Base-by-base conservation (phyloP, 2,888 invertebrate genomes). In the Sthenelais limicola region DNA sequence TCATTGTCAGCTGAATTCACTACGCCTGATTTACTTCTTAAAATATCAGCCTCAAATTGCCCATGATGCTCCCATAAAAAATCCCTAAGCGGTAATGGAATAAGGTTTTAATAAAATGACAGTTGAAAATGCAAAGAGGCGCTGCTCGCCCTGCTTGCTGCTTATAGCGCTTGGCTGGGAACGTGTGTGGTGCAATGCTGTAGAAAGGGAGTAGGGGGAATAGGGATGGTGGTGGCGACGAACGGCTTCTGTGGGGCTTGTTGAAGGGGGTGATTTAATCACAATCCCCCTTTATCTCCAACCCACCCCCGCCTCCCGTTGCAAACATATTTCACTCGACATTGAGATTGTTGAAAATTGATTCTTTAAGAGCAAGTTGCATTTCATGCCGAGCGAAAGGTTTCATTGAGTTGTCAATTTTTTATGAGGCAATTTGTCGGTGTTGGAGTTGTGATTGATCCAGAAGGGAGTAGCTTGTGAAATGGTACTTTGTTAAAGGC, bases 381-480 rank as follows among this genome's bases (percentile, higher is more conserved):
- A 62, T 62, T 62, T 62, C 62, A 62, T 35, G 62, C 62, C 62
- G 62, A 35, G 62, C 38, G 38, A 62, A 62, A 62, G 35, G 62
- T 38, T 62, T 62, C 62, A 62, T 62, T 62, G 62, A 62, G 62
- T 62, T 62, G 62, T 62, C 62, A 38, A 38, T 62, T 62, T 62
- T 62, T 62, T 62, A 62, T 62, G 33, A 62, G 62, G 62, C 62
- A 62, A 62, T 62, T 62, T 62, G 62, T 62, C 24, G 62, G 62
- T 43, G 35, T 62, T 62, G 38, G 43, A 24, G 24, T 15, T 35
- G 62, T 38, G 62, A 62, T 62, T 35, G 62, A 62, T 62, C 24
- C 24, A 26, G 26, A 15, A 15, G 24, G 15, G 62, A 62, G 62
- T 38, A 38, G 62, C 38, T 26, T 62, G n/a, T 62, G 38, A 62